Conservation (phyloP, 1,140 invertebrate species). For the Cotesia typhae region DNA sequence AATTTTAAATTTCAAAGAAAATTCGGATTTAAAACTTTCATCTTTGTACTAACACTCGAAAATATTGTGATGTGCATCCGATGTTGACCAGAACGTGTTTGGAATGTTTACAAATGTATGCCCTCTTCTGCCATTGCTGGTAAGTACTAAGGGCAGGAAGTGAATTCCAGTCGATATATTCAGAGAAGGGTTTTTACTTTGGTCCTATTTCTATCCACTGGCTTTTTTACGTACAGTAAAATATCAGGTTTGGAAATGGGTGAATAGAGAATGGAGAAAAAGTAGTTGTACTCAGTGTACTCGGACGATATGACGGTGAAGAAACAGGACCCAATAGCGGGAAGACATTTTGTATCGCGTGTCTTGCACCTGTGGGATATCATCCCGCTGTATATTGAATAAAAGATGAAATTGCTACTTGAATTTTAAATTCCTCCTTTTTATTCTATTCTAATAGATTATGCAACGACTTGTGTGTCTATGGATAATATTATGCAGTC, state of each 20-base stretch:
- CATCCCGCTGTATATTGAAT: not conserved
- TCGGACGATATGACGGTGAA: not conserved
- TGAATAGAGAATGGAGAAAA: no score
- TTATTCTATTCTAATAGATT: not conserved
- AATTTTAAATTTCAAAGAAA: no score
- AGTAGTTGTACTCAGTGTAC: not conserved
- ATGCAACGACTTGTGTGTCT: not conserved
- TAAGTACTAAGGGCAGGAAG: not conserved
- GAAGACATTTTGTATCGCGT: slow-evolving; percentile 15
- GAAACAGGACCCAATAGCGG: not conserved
- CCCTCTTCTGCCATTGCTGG: not conserved
- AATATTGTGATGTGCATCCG: not conserved
- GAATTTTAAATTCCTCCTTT: not conserved
- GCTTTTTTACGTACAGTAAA: no score
- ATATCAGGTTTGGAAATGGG: no score
- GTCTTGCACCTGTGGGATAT: slow-evolving; percentile 12
- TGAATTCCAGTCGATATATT: no score
- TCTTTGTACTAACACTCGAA: not conserved
- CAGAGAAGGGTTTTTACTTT: no score
- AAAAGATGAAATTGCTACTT: slow-evolving; percentile 11
- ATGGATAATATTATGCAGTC: not conserved
- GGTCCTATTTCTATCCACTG: no score
- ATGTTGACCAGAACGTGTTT: slow-evolving; percentile 1
- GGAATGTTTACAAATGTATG: not conserved
- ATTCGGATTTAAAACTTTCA: no score